Evolutionary conservation across 2,888 invertebrate genomes (phyloP).

Genomic region (Polydrusus pterygomalis): DNA sequence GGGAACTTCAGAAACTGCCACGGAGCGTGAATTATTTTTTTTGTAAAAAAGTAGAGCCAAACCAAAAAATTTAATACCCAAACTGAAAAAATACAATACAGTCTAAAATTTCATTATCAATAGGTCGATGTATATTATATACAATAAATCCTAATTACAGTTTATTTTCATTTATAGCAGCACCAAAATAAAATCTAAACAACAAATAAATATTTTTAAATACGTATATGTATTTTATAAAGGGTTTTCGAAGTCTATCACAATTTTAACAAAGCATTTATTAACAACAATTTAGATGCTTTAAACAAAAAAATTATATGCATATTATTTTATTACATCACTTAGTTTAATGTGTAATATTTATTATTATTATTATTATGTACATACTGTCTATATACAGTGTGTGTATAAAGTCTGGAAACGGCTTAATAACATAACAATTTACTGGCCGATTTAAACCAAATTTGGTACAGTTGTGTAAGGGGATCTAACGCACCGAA

Average conservation of each 20-base stretch:
- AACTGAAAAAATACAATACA: slow-evolving; percentile 15
- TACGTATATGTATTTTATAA: slow-evolving; percentile 31
- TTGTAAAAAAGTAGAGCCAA: too few species aligned
- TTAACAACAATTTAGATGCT: slow-evolving; percentile 5
- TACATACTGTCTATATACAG: too few species aligned
- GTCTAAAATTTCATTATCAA: slow-evolving; percentile 22
- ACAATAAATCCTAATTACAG: slow-evolving; percentile 30
- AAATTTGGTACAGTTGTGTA: too few species aligned
- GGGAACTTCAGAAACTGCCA: too few species aligned
- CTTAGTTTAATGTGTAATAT: too few species aligned
- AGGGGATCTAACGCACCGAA: too few species aligned
- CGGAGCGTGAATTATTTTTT: too few species aligned
- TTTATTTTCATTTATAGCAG: slow-evolving; percentile 38
- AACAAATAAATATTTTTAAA: slow-evolving; percentile 47
- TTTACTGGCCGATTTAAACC: too few species aligned
- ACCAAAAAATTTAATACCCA: not conserved
- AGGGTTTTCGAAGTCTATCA: slow-evolving; percentile 43
- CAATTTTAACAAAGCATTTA: slow-evolving; percentile 46
- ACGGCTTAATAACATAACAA: too few species aligned
- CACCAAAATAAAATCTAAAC: slow-evolving; percentile 46
- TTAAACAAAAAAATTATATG: not conserved
- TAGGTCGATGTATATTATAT: slow-evolving; percentile 24
- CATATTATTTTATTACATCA: too few species aligned
- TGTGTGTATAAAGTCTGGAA: too few species aligned
- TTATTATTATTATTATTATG: too few species aligned